A percentile compares a stretch with the other conserved stretches of the same genome.
phyloP scores from a whole-genome alignment of 2,888 invertebrate species.

The Galeruca laticollis region DNA sequence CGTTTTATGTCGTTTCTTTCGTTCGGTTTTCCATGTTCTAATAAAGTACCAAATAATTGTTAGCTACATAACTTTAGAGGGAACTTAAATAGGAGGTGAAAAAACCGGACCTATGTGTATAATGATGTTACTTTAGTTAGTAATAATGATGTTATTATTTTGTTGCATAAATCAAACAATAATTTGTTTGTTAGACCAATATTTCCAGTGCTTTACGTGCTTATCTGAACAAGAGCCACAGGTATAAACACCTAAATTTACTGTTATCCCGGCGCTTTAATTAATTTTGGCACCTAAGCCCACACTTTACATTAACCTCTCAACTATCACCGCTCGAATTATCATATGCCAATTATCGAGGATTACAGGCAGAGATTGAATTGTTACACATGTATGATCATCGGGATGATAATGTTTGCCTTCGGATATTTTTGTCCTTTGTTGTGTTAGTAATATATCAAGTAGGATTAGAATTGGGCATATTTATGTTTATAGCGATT shows the following conservation, averaged over 20 bases:
- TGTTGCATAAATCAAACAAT: not conserved
- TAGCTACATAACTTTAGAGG: too few species aligned
- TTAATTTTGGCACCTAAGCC: constrained; percentile 7
- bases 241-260: constrained; percentile 1
- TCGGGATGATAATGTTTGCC: constrained; percentile 20
- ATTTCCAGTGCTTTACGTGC: not conserved
- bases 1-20: too few species aligned
- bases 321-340: constrained; percentile 16
- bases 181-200: not conserved
- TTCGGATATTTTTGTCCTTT: constrained; percentile 24
- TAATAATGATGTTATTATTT: not conserved
- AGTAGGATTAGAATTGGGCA: constrained; percentile 18
- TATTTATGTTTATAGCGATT: constrained; percentile 11
- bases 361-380: constrained; percentile 38
- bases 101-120: too few species aligned
- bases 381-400: constrained; percentile 31
- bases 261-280: constrained; percentile 4
- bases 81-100: too few species aligned
- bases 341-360: constrained; percentile 36
- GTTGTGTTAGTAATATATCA: constrained; percentile 26
- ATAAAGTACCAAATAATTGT: too few species aligned
- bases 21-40: too few species aligned
- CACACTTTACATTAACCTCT: constrained; percentile 6
- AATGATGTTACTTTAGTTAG: too few species aligned
- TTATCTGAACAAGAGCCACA: constrained; percentile 4